These are phyloP conservation scores for Pterocles burchelli DNA, from an alignment of 2,113 vertebrate species.

Conservation along the genomic window DNA sequence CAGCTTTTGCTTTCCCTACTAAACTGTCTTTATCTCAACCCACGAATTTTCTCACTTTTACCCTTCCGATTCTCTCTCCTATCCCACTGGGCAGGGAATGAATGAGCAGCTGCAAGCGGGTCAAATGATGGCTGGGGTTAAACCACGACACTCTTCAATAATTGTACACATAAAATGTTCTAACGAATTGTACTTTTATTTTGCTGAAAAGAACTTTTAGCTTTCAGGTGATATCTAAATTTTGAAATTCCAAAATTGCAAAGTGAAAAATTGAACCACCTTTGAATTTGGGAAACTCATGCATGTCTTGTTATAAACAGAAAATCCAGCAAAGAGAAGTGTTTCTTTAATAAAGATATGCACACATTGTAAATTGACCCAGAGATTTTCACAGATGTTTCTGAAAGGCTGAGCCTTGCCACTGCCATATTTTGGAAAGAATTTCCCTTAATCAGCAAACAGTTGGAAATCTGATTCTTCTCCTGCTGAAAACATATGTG, in stretches of 20 bases:
- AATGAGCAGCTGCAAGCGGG: background rate
- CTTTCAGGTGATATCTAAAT: background rate
- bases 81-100: fast-evolving
- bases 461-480: background rate
- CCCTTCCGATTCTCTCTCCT: background rate
- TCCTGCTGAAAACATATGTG: background rate
- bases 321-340: background rate
- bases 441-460: background rate
- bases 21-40: background rate
- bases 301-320: background rate
- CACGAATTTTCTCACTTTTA: background rate
- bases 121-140: background rate
- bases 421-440: background rate
- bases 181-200: background rate
- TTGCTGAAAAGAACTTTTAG: background rate
- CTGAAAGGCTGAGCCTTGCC: background rate
- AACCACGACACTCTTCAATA: background rate
- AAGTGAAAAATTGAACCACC: background rate
- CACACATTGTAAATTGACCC: background rate
- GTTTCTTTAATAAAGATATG: background rate
- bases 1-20: background rate
- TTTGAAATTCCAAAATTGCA: background rate
- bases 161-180: background rate
- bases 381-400: background rate
- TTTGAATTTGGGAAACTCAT: background rate